phyloP scores from a whole-genome alignment of 2,113 vertebrate genomes.

The Noctilio leporinus region DNA sequence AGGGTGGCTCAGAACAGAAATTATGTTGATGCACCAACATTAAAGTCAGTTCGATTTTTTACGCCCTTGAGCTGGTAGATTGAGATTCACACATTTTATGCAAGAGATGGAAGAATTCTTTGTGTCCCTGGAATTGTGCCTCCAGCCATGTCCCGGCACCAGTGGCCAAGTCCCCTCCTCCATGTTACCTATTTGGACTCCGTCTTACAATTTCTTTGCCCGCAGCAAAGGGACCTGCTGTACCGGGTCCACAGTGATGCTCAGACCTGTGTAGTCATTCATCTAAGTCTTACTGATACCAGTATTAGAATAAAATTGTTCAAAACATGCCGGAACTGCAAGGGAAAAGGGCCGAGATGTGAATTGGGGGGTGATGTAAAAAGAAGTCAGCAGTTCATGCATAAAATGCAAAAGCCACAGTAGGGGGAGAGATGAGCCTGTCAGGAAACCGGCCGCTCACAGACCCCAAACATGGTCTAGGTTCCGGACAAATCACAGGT shows the following conservation, averaged over 20 bases:
- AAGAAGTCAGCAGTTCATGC: not conserved
- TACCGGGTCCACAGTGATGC: not conserved
- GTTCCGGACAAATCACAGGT: not conserved
- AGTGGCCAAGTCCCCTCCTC: too few relatives aligned
- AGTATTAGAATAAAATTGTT: not conserved
- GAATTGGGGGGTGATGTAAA: not conserved
- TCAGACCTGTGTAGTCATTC: not conserved
- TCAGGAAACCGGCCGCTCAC: accelerated
- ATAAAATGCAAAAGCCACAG: not conserved
- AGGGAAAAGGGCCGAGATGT: not conserved
- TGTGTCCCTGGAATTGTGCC: not conserved
- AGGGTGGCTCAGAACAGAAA: not conserved
- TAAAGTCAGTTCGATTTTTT: not conserved
- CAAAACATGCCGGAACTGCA: not conserved
- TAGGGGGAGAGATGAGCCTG: not conserved
- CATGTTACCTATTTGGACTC: not conserved
- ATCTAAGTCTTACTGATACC: not conserved
- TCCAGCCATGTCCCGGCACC: not conserved
- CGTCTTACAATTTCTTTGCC: not conserved
- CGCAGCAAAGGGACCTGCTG: not conserved
- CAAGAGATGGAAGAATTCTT: not conserved
- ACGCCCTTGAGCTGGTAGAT: too few relatives aligned
- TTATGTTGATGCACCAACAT: too few relatives aligned
- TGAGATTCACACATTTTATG: not conserved
- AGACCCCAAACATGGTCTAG: not conserved